Conservation (phyloP, 2,888 invertebrate genomes). For the Acleris emargana region DNA sequence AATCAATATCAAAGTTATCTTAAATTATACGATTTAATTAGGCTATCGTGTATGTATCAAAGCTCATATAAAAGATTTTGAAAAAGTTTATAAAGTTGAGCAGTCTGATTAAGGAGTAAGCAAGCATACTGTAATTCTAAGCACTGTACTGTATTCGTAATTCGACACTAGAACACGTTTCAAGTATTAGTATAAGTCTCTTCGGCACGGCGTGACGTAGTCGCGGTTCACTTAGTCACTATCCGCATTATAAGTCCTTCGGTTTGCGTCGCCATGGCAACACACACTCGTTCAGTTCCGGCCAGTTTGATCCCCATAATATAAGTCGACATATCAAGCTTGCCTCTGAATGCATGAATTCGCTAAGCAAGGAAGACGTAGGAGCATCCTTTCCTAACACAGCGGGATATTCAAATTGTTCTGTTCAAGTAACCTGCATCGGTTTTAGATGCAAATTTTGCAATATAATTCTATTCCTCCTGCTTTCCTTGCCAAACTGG, state of each 20-base stretch:
- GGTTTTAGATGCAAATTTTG: too few relatives aligned
- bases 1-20: slow-evolving; percentile 28
- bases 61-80: slow-evolving; percentile 37
- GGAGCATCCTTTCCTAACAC: too few relatives aligned
- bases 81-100: slow-evolving; percentile 42
- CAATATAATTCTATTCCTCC: too few relatives aligned
- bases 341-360: too few relatives aligned
- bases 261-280: neutral
- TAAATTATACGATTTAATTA: slow-evolving; percentile 27
- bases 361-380: too few relatives aligned
- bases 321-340: too few relatives aligned
- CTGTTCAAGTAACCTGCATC: too few relatives aligned
- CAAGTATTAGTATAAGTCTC: slow-evolving; percentile 25
- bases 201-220: slow-evolving; percentile 5
- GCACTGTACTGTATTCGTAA: slow-evolving; percentile 43
- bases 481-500: too few relatives aligned
- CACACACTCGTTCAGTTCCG: too few relatives aligned
- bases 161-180: slow-evolving; percentile 29
- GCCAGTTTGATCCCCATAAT: too few relatives aligned
- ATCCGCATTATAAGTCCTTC: neutral
- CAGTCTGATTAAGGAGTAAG: slow-evolving; percentile 55
- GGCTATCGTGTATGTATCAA: slow-evolving; percentile 36
- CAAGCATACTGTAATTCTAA: slow-evolving; percentile 48
- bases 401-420: too few relatives aligned
- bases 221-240: neutral